Base-by-base conservation (phyloP, 2,888 invertebrate species). In the Portevinia maculata region DNA sequence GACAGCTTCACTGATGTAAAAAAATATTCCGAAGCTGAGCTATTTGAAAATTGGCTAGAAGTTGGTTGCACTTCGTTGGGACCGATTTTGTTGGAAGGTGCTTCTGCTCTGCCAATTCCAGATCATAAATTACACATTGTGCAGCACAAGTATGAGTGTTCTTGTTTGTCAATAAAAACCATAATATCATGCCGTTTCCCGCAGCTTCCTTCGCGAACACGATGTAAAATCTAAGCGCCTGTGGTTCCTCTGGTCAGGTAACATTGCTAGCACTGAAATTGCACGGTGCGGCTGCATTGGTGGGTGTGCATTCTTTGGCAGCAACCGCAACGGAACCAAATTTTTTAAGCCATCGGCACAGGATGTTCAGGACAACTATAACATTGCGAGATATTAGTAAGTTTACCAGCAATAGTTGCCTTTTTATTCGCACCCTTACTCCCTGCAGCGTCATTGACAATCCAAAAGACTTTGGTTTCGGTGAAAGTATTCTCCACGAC, bases 211-310 rank as follows among this genome's bases (percentile, higher is more conserved):
- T 46, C 95, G 94, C 87, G 93, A 94, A 53, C 96, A 97, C 86
- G 99, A 99, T 90, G 94, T 94, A 19, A 93, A 94, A 85, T 94
- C 94, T 0, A 96, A 96, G 88, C 93, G 98, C 71, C 91, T 99
- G 34, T 98, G 98, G 97, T 99, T 99, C 89, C 91, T 99, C 24
- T 99, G 99, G 99, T 94, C 96, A 0, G 87, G 86, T 15, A 89
- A 89, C 17, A 86, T 85, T 44, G 92, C 92, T 15, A 94, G 95
- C 85, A 88, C 88, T 17, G 92, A 93, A 1, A 94, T 94, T 85
- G 91, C 93, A 0, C 96, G 95, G 86, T 99, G 99, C 89, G 99
- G 99, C 0, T 99, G 99, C 89, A 95, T 96, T 30, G 99, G 99
- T 1, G 98, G 98, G 0, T 98, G 98, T 88, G 93, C 93, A 9